A percentile compares a stretch with the other conserved stretches of the same genome.
Conservation (phyloP, 2,888 invertebrate genomes). For the Pandemis cinnamomeana region DNA sequence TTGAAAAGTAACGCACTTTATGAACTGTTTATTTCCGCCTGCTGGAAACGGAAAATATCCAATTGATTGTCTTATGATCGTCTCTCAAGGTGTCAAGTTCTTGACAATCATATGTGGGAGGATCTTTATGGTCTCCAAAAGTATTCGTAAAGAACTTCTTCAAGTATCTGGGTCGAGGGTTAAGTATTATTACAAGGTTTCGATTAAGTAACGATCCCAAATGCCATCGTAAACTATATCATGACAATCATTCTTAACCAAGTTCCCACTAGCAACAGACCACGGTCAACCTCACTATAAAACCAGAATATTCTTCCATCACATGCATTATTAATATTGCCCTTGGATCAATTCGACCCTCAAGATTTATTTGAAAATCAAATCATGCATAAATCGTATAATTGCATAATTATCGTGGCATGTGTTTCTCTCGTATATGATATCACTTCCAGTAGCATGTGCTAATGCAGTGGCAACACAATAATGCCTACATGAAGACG, state of each 20-base stretch:
- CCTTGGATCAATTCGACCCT: constrained; percentile 60
- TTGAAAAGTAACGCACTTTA: not conserved
- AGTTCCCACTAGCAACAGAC: constrained; percentile 38
- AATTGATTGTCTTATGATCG: too few species aligned
- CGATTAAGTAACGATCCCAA: not conserved
- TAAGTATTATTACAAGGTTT: not conserved
- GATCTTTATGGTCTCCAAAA: too few species aligned
- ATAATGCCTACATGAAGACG: constrained; percentile 13
- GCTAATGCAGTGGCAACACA: constrained; percentile 28
- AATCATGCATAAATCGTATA: constrained; percentile 55
- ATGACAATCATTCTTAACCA: constrained; percentile 3
- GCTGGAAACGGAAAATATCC: not conserved
- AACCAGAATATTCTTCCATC: constrained; percentile 62
- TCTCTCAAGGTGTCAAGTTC: too few species aligned
- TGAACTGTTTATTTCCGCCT: not conserved
- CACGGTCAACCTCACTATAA: constrained; percentile 47
- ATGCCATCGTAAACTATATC: constrained; percentile 1
- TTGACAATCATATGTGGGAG: too few species aligned
- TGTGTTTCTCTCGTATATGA: constrained; percentile 47
- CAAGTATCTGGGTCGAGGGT: too few species aligned
- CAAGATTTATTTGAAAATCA: constrained; percentile 61
- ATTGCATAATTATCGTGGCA: constrained; percentile 50
- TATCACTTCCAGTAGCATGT: constrained; percentile 46
- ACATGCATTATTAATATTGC: constrained; percentile 53
- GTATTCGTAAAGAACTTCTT: too few species aligned